Conservation (phyloP, 2,113 vertebrate species). For the Proterorhinus semilunaris region DNA sequence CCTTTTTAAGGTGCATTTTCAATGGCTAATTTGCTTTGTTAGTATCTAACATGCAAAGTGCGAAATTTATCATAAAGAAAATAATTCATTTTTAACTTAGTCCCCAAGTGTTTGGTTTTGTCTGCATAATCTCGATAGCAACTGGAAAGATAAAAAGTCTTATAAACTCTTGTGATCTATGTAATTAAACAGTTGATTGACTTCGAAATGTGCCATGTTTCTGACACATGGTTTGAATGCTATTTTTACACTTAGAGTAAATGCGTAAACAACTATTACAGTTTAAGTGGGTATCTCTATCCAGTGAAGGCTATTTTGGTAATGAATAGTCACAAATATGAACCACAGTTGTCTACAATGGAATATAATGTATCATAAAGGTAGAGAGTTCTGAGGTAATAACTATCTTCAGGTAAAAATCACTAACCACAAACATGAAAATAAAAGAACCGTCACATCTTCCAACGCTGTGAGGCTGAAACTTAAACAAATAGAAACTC, state of each 20-base stretch:
- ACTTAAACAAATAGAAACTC: constrained; percentile 35
- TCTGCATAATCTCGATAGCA: constrained; percentile 73
- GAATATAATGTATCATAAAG: constrained; percentile 28
- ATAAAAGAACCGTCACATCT: constrained; percentile 39
- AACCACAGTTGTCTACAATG: constrained; percentile 20
- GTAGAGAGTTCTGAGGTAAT: constrained; percentile 60
- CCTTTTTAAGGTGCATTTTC: constrained; percentile 42
- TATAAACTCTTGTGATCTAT: constrained; percentile 33
- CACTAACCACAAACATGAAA: constrained; percentile 44
- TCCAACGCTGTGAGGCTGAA: constrained; percentile 15
- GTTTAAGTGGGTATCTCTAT: constrained; percentile 39
- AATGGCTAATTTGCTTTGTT: constrained; percentile 54
- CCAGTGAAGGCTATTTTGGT: constrained; percentile 53
- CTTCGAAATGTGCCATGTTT: constrained; percentile 10
- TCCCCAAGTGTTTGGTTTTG: constrained; percentile 73
- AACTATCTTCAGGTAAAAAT: constrained; percentile 48
- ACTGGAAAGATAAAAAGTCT: constrained; percentile 63
- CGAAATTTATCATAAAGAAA: constrained; percentile 49
- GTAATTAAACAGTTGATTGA: background rate
- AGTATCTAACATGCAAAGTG: constrained; percentile 67
- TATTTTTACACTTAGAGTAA: constrained; percentile 7
- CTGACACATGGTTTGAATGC: constrained; percentile 14
- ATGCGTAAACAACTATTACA: constrained; percentile 27
- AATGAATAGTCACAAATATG: constrained; percentile 37
- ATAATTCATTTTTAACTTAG: constrained; percentile 29